Evolutionary conservation across 2,888 invertebrate species (phyloP).

Genomic region (Epiperipatus broadwayi): DNA sequence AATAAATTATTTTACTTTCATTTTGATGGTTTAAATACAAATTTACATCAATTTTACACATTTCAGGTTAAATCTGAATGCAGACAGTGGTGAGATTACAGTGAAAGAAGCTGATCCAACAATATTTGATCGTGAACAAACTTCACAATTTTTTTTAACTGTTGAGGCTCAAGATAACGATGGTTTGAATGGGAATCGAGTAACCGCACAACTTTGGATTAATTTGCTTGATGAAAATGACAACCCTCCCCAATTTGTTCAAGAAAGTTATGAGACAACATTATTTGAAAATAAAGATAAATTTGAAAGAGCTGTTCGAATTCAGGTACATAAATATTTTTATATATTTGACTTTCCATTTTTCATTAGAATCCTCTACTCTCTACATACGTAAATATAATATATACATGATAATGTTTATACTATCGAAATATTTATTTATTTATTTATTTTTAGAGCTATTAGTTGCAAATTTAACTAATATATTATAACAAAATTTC

Average conservation of each 20-base stretch:
- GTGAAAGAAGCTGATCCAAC: constrained; percentile 53
- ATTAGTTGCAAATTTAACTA: too few relatives aligned
- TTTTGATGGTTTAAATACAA: too few relatives aligned
- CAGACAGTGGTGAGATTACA: constrained; percentile 60
- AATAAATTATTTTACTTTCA: constrained; percentile 29
- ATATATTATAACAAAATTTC: too few relatives aligned
- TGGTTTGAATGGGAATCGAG: constrained; percentile 61
- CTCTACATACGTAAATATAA: too few relatives aligned
- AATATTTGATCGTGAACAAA: constrained; percentile 64
- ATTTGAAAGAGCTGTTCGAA: constrained; percentile 24
- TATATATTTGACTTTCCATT: too few relatives aligned
- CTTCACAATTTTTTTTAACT: constrained; percentile 60
- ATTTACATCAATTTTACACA: neutral
- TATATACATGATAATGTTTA: too few relatives aligned
- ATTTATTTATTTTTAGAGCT: too few relatives aligned
- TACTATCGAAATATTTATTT: too few relatives aligned
- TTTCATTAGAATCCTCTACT: too few relatives aligned
- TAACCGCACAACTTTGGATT: constrained; percentile 67
- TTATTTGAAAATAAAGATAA: constrained; percentile 61
- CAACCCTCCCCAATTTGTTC: constrained; percentile 63
- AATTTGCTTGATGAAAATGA: constrained; percentile 78
- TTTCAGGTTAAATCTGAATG: constrained; percentile 51
- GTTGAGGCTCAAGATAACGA: constrained; percentile 74
- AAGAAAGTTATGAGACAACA: constrained; percentile 58
- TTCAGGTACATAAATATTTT: too few relatives aligned